Evolutionary conservation across 2,888 invertebrate genomes (phyloP).

Genomic region (Quadroppia sp.): DNA sequence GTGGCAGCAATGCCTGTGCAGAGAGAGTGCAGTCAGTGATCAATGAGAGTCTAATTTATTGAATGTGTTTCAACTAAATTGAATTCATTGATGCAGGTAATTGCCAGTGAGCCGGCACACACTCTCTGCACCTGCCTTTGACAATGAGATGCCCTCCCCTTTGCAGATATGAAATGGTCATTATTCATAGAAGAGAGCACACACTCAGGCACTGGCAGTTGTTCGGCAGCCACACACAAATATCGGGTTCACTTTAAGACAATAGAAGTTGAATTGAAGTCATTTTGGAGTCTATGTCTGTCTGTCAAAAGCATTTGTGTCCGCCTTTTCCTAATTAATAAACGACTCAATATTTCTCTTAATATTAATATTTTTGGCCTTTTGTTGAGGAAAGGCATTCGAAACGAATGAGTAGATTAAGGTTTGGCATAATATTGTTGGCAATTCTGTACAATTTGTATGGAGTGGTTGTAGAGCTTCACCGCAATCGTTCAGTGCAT

Average conservation of each 20-base stretch:
- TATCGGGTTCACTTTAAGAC: conserved; percentile 13
- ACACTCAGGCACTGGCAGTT: neutral
- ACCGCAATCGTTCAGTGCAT: conserved; percentile 26
- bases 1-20: neutral
- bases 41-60: conserved; percentile 34
- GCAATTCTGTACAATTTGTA: neutral
- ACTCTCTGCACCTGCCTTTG: conserved; percentile 27
- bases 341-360: neutral
- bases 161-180: conserved; percentile 28
- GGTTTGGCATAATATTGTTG: neutral
- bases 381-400: too few relatives aligned
- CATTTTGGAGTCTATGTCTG: conserved; percentile 26
- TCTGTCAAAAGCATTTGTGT: conserved; percentile 29
- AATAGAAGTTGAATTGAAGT: conserved; percentile 28
- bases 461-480: conserved; percentile 20
- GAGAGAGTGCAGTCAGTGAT: conserved; percentile 21
- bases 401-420: neutral
- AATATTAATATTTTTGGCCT: conserved; percentile 13
- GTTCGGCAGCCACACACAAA: neutral
- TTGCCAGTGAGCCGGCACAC: neutral
- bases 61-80: conserved; percentile 13
- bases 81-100: conserved; percentile 37
- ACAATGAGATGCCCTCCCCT: conserved; percentile 34
- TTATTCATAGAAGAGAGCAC: conserved; percentile 28
- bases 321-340: conserved; percentile 38